These are phyloP conservation scores for Atrina japonica DNA, from an alignment of 2,888 invertebrate species.

Conservation along the genomic window DNA sequence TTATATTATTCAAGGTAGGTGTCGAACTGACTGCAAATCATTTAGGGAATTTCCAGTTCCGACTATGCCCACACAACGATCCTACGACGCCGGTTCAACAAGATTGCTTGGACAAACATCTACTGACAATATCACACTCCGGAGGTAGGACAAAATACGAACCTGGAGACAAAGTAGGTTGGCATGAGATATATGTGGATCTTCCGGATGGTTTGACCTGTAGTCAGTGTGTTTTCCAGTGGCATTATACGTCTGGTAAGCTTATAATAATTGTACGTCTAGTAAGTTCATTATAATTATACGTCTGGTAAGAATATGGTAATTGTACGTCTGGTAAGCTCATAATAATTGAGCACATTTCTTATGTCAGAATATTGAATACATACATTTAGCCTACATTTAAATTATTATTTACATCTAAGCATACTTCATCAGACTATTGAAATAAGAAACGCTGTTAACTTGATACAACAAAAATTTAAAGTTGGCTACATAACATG, in stretches of 20 bases:
- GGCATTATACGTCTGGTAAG: constrained; percentile 36
- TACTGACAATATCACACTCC: constrained; percentile 7
- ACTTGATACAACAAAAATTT: too few species aligned
- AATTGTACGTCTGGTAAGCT: too few species aligned
- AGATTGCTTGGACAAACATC: constrained; percentile 24
- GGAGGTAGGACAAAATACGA: constrained; percentile 20
- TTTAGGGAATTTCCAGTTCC: constrained; percentile 25
- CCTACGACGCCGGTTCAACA: constrained; percentile 13
- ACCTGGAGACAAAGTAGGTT: constrained; percentile 8
- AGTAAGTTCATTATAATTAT: too few species aligned
- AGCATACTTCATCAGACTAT: too few species aligned
- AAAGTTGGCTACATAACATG: too few species aligned
- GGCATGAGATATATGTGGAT: constrained; percentile 13
- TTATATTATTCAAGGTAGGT: too few species aligned
- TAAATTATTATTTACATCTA: too few species aligned
- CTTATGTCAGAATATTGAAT: too few species aligned
- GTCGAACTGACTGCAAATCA: constrained; percentile 29
- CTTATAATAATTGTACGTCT: not conserved
- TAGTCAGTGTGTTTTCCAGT: constrained; percentile 35
- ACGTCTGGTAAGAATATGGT: too few species aligned
- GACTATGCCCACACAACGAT: constrained; percentile 30
- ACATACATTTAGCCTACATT: not conserved
- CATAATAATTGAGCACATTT: too few species aligned
- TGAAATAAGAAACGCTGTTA: not conserved
- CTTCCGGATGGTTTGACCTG: constrained; percentile 31